Evolutionary conservation across 2,797 vertebrate species (phyloP), one percentile per base, ranked within the genome.

Genomic region (Brotogeris chrysoptera): DNA sequence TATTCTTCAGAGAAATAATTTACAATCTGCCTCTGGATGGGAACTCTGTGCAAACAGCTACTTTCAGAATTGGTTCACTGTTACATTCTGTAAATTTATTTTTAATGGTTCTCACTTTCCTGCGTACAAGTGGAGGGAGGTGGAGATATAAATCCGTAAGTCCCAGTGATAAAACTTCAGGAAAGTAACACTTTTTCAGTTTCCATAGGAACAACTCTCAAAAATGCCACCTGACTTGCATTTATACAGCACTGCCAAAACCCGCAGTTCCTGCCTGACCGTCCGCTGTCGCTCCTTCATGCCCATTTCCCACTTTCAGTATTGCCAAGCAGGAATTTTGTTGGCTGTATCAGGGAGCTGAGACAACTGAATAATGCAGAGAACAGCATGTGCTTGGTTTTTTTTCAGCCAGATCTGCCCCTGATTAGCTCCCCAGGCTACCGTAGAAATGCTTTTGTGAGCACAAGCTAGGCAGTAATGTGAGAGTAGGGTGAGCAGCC

Each of bases 81-180:
- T 41, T 82, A 82, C 28, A 63, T 80, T 91, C 84, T 27, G 64
- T 80, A 92, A 93, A 95, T 93, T 76, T 92, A 11, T 81, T 93
- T 93, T 93, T 92, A 95, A 92, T 80, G 57, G 69, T 63, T 34
- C 81, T 94, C 85, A 43, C 69, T 89, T 95, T 92, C 74, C 41
- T 83, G 21, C 50, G 64, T 65, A 44, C 59, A 74, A 52, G 80
- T 60, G 69, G 80, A 41, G 65, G 73, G 11, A 34, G 28, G 41
- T 79, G 30, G 46, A 81, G 74, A 44, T 46, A 87, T 43, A 91
- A 86, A 86, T 55, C 53, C 32, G 15, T 79, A 84, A 84, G 38
- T 91, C 41, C 16, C 39, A 46, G 63, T 34, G 59, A 72, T 83
- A 80, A 90, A 94, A 92, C 52, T 88, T 93, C 65, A 66, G 43